Conservation (phyloP, 2,888 invertebrate genomes). For the Zygaena filipendulae region DNA sequence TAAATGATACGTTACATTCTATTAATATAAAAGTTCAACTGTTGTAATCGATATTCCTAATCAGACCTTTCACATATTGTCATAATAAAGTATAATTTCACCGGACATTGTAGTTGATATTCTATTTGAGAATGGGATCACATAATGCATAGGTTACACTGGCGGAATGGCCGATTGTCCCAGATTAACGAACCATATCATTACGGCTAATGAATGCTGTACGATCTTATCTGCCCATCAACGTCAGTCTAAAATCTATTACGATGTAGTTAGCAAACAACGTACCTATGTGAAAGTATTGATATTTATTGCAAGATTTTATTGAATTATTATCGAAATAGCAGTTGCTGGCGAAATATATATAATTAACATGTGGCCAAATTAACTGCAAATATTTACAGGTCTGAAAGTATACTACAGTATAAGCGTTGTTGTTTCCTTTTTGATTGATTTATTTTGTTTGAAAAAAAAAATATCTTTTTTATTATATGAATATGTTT, state of each 20-base stretch:
- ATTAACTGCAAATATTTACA: too few species aligned
- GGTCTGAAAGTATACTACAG: not conserved
- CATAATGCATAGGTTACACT: slow-evolving; percentile 36
- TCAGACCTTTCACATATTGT: too few species aligned
- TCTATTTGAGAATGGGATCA: slow-evolving; percentile 28
- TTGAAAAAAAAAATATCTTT: not conserved
- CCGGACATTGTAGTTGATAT: slow-evolving; percentile 30
- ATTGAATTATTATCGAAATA: slow-evolving; percentile 1
- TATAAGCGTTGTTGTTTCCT: too few species aligned
- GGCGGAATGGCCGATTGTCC: slow-evolving; percentile 51
- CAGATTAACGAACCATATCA: slow-evolving; percentile 62
- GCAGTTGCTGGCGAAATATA: not conserved
- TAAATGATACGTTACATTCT: too few species aligned
- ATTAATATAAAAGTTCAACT: too few species aligned
- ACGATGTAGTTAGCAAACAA: slow-evolving; percentile 27
- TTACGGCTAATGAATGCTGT: slow-evolving; percentile 55
- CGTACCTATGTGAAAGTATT: slow-evolving; percentile 14
- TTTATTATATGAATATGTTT: not conserved
- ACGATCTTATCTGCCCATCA: slow-evolving; percentile 55
- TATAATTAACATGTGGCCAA: too few species aligned
- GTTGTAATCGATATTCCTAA: too few species aligned
- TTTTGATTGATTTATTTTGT: too few species aligned
- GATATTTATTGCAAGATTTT: slow-evolving; percentile 12
- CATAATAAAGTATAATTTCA: slow-evolving; percentile 21
- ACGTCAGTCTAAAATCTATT: slow-evolving; percentile 53